phyloP scores from a whole-genome alignment of 2,113 vertebrate genomes.

The Psophia crepitans region DNA sequence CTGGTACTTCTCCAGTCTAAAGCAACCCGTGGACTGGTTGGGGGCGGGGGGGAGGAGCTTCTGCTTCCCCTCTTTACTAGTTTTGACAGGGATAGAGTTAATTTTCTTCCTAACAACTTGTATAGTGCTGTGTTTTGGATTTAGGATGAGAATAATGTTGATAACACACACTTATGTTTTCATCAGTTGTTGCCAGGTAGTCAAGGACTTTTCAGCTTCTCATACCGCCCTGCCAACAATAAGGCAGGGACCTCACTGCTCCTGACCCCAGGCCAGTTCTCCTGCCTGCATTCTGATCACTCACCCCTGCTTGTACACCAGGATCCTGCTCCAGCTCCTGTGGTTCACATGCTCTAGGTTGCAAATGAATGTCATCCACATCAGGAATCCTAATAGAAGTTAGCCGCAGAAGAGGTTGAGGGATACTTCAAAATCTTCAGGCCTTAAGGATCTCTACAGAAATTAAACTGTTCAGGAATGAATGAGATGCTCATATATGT shows the following conservation, averaged over 20 bases:
- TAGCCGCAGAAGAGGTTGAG: not conserved
- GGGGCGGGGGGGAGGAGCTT: not conserved
- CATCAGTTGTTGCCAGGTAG: too few relatives aligned
- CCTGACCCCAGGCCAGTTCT: not conserved
- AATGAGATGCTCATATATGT: not conserved
- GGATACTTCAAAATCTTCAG: not conserved
- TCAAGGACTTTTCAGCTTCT: too few relatives aligned
- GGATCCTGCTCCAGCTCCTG: not conserved
- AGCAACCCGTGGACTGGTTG: rapidly evolving
- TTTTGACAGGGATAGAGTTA: too few relatives aligned
- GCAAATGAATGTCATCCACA: rapidly evolving
- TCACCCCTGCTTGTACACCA: not conserved
- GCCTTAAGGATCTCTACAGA: not conserved
- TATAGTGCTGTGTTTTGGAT: too few relatives aligned
- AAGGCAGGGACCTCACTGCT: not conserved
- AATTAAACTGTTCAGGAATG: not conserved
- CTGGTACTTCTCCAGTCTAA: not conserved
- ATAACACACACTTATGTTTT: too few relatives aligned
- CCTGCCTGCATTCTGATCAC: not conserved
- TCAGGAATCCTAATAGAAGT: not conserved
- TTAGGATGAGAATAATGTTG: too few relatives aligned
- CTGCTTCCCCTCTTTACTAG: not conserved
- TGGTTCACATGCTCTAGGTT: rapidly evolving
- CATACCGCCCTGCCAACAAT: too few relatives aligned
- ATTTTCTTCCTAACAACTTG: too few relatives aligned